Evolutionary conservation across 2,888 invertebrate genomes (phyloP).

Genomic region (Polylopha cassiicola): DNA sequence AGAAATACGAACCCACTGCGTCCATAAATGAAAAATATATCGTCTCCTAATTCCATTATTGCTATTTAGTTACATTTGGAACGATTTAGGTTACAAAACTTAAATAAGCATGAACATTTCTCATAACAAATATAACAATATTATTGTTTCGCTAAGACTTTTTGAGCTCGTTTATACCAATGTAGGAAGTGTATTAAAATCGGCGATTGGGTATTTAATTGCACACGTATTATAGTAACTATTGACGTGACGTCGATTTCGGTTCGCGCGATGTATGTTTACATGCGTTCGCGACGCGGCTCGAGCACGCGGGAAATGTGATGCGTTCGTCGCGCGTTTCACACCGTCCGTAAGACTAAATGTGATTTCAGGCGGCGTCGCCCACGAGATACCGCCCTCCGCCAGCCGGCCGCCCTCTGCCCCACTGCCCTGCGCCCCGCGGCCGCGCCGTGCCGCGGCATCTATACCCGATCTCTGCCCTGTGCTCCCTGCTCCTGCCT

Average conservation of each 20-base stretch:
- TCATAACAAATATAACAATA: no score
- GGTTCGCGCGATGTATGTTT: slow-evolving; percentile 18
- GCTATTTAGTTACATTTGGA: slow-evolving; percentile 44
- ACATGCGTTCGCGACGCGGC: slow-evolving; percentile 35
- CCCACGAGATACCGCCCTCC: slow-evolving; percentile 48
- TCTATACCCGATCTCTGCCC: no score
- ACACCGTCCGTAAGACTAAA: slow-evolving; percentile 54
- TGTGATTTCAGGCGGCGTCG: slow-evolving; percentile 53
- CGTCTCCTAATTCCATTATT: slow-evolving; percentile 67
- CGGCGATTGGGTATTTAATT: no score
- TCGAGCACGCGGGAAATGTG: slow-evolving; percentile 31
- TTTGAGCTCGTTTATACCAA: no score
- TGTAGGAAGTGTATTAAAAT: no score
- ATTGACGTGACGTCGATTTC: slow-evolving; percentile 7
- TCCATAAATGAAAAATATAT: slow-evolving; percentile 60
- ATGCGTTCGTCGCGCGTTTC: slow-evolving; percentile 47
- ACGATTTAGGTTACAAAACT: slow-evolving; percentile 12
- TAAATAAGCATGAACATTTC: no score
- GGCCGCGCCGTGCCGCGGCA: slow-evolving; percentile 27
- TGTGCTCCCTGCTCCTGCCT: slow-evolving; percentile 2
- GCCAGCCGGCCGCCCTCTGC: slow-evolving; percentile 43
- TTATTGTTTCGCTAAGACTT: no score
- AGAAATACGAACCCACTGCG: slow-evolving; percentile 63
- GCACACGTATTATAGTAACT: no score
- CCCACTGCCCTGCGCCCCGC: slow-evolving; percentile 40